Evolutionary conservation across 2,888 invertebrate species (phyloP).

Genomic region (Mimumesa dahlbomi): DNA sequence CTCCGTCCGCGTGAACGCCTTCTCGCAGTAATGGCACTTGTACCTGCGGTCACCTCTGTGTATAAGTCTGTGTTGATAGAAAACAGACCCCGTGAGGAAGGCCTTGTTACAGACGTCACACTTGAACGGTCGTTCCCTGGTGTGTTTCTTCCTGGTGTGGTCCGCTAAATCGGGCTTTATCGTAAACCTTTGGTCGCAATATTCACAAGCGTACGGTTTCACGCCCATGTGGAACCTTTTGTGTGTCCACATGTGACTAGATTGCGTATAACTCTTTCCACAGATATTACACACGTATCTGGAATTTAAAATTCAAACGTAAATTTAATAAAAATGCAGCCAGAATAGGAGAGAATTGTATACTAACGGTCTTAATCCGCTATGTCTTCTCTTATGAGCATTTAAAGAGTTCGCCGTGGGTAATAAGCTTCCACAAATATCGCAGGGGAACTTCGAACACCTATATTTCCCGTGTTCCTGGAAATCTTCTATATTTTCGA

Average conservation of each 20-base stretch:
- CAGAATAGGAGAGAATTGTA: no score
- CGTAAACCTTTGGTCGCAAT: slow-evolving; percentile 84
- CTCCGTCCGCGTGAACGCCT: slow-evolving; percentile 85
- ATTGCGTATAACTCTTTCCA: slow-evolving; percentile 81
- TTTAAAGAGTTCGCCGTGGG: slow-evolving; percentile 70
- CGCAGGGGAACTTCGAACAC: slow-evolving; percentile 72
- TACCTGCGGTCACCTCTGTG: slow-evolving; percentile 85
- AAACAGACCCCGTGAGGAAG: slow-evolving; percentile 84
- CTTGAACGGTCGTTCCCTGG: slow-evolving; percentile 84
- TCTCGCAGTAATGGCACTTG: slow-evolving; percentile 84
- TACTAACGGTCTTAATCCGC: slow-evolving; percentile 68
- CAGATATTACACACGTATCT: slow-evolving; percentile 71
- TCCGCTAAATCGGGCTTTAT: slow-evolving; percentile 85
- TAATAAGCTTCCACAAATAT: slow-evolving; percentile 69
- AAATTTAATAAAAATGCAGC: no score
- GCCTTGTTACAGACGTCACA: slow-evolving; percentile 84
- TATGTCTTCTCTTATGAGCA: slow-evolving; percentile 74
- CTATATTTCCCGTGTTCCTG: slow-evolving; percentile 64
- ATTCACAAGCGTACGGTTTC: slow-evolving; percentile 84
- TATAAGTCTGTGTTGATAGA: slow-evolving; percentile 84
- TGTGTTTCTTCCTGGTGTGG: slow-evolving; percentile 85
- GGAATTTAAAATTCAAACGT: neutral
- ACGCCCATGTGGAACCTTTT: slow-evolving; percentile 86
- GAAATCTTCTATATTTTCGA: slow-evolving; percentile 57
- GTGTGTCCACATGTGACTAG: slow-evolving; percentile 85